Base-by-base conservation (phyloP, 2,797 vertebrate genomes). In the Cacajao melanocephalus region DNA sequence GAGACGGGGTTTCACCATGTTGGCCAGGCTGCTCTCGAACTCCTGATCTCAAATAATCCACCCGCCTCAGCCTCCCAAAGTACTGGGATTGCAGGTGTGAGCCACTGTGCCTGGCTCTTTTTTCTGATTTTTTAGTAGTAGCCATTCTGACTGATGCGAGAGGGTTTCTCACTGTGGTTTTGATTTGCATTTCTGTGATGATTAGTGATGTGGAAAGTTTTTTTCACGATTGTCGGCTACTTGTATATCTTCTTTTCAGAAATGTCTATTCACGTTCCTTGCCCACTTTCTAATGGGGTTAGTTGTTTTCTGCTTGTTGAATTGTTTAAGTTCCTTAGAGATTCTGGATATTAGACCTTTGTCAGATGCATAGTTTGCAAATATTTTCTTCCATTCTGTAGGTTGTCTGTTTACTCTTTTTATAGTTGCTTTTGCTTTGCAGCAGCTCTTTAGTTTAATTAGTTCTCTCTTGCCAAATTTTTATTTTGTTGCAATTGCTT, bases 51-150 rank as follows among this genome's bases (percentile, higher is more conserved):
- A 64, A 64, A 64, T 33, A 30, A 64, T 64, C 13, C 30, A 15
- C 58, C 58, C 6, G 30, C 58, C 28, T 33, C 5, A 3, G 28
- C 58, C 28, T 64, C 28, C 13, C 58, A 64, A 7, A 14, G 13
- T 33, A 14, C 58, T 15, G 58, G 58, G 58, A 64, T 64, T 64
- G 30, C 28, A 64, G 58, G 14, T 5, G 0, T 64, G 58, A 15
- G 13, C 13, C 28, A 33, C 58, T 6, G 6, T 33, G 30, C 58
- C 28, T 0, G 2, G 58, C 58, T 6, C 1, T 2, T 7, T 30
- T 61, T 61, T 15, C 28, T 67, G 64, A 36, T 4, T 19, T 67
- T 36, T 36, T n/a, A 70, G n/a, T 70, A 20, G 17, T 36, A 36
- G n/a, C 64, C 17, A 36, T n/a, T n/a, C 64, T 36, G 64, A 70